A percentile compares a stretch with the other conserved stretches of the same genome.
phyloP scores from a whole-genome alignment of 2,888 invertebrate species.

The Nasonia oneida region DNA sequence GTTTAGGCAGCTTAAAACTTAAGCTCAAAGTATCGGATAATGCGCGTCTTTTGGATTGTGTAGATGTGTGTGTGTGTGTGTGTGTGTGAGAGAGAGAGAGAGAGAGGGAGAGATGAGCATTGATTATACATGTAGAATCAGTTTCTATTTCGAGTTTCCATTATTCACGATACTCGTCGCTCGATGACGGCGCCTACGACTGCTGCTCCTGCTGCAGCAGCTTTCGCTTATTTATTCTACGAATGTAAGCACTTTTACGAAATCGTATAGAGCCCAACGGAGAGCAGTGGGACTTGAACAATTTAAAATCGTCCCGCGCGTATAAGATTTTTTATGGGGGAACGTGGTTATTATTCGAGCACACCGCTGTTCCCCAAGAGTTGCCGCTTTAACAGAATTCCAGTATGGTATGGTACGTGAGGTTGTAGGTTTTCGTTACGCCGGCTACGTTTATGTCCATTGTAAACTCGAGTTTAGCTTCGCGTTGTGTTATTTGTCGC shows the following conservation, averaged over 20 bases:
- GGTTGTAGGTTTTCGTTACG: constrained; percentile 58
- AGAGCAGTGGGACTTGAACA: constrained; percentile 20
- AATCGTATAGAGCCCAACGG: constrained; percentile 12
- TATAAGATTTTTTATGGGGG: constrained; percentile 49
- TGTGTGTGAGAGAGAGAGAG: too few relatives aligned
- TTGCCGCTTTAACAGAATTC: constrained; percentile 54
- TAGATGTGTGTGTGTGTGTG: too few relatives aligned
- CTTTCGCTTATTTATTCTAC: constrained; percentile 46
- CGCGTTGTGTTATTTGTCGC: constrained; percentile 56
- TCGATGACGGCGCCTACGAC: not conserved
- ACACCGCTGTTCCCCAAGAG: not conserved
- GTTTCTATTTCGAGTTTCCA: constrained; percentile 48
- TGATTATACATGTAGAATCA: constrained; percentile 45
- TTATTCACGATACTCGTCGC: constrained; percentile 35
- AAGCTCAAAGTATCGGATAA: constrained; percentile 23
- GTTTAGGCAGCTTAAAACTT: not conserved
- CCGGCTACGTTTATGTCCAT: constrained; percentile 42
- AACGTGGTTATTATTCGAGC: constrained; percentile 55
- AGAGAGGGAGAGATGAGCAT: not conserved
- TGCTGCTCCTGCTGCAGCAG: not conserved
- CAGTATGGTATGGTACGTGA: constrained; percentile 35
- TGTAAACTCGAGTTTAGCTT: constrained; percentile 58
- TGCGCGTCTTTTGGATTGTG: not conserved
- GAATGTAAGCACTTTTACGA: constrained; percentile 52
- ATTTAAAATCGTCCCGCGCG: constrained; percentile 52